Conservation (phyloP, 1,140 invertebrate species). For the Pteromalus puparum region DNA sequence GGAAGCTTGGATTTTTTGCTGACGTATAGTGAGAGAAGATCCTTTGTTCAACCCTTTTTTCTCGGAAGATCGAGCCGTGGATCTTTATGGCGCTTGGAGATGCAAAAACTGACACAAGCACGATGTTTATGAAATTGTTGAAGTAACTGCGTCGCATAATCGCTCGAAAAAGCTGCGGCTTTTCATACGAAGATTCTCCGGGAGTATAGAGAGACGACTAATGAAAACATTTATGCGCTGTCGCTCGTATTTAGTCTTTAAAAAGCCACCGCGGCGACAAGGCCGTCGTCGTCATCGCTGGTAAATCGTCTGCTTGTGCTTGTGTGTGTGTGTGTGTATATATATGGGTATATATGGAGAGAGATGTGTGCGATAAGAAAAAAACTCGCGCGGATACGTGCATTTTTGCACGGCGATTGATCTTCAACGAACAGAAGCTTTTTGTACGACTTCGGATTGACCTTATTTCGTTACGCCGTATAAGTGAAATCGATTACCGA, state of each 20-base stretch:
- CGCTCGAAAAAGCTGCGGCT: neutral
- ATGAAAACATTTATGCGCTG: neutral
- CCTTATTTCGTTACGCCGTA: too few relatives aligned
- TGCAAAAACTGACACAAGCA: too few relatives aligned
- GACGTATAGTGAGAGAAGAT: too few relatives aligned
- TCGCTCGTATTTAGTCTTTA: constrained; percentile 10
- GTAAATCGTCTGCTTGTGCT: too few relatives aligned
- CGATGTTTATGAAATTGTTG: neutral
- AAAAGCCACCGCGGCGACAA: neutral
- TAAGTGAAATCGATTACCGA: too few relatives aligned
- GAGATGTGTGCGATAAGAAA: neutral
- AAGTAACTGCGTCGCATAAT: neutral
- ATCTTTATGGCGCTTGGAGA: too few relatives aligned
- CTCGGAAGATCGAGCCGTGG: too few relatives aligned
- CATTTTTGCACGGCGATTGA: constrained; percentile 1
- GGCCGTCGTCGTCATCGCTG: neutral
- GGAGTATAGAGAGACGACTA: neutral
- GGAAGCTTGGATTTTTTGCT: too few relatives aligned
- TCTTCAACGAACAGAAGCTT: too few relatives aligned
- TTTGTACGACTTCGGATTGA: too few relatives aligned
- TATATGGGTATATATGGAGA: neutral
- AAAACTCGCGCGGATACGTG: constrained; percentile 6
- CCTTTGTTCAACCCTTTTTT: too few relatives aligned
- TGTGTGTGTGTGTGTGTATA: neutral
- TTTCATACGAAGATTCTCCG: neutral